Evolutionary conservation across 1,140 invertebrate genomes (phyloP), one percentile per base, ranked within the genome.

Genomic region (Antheraea mylitta): DNA sequence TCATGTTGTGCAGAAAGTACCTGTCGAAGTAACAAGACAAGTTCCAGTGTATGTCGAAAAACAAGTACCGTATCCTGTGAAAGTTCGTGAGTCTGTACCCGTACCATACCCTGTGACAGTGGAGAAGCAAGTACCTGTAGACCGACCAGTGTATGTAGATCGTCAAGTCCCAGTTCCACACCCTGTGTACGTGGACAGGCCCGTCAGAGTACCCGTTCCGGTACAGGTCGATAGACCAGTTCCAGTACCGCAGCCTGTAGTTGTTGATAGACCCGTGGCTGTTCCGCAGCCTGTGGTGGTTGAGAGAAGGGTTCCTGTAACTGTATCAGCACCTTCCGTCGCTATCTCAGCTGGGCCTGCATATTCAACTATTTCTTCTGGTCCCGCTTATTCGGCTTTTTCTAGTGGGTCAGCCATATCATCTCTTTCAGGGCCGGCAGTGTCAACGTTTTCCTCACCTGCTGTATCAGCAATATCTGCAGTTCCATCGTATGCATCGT

Each of bases 21-120:
- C 89, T 0, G 87, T 90, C 16, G 90, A 93, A 69, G 86, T 95
- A 7, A 94, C 94, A 64, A 93, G 94, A 70, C 93, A 93, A 42
- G 93, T 94, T n/a, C 94, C 94, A n/a, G 92, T 95, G 18, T 81
- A 90, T 71, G 88, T 86, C 58, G 89, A 91, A 59, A 89, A 74
- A 74, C 83, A 79, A 72, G 89, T 91, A 69, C 87, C 87, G 64
- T 86, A 87, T 64, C 87, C 87, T 6, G 87, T 90, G 0, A 90
- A 80, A 73, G 90, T 92, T 10, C 86, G 85, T 9, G 84, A 87
- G 0, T 71, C 70, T 3, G 89, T 91, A n/a, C 89, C 86, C 10
- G 85, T 87, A 13, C 87, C 87, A 3, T 89, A 89, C 64, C 89
- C 87, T 11, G 91, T 92, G 0, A 84, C 86, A 8, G 89, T 92